Conservation (phyloP, 2,797 vertebrate species). For the Tiaroga cobitis region DNA sequence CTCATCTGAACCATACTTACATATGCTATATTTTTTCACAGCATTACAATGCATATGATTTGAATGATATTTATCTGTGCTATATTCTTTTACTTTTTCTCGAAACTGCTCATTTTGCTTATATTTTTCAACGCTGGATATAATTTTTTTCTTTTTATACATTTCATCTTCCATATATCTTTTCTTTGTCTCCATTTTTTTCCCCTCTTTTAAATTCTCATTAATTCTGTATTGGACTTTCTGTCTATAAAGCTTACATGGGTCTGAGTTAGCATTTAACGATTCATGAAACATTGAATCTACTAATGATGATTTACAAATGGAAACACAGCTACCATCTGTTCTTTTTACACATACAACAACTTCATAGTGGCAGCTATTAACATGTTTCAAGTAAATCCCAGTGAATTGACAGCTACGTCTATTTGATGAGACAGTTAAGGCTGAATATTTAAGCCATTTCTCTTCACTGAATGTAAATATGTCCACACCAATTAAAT, state of each 20-base stretch:
- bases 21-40: too few species aligned
- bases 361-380: slow-evolving; percentile 43
- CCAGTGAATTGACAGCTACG: fast-evolving
- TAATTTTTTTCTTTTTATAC: neutral
- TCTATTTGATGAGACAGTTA: fast-evolving
- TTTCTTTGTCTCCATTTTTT: neutral
- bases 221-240: too few species aligned
- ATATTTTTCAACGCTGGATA: neutral
- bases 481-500: slow-evolving; percentile 34
- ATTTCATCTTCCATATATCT: neutral
- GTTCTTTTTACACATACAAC: slow-evolving; percentile 13
- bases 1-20: too few species aligned
- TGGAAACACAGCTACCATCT: neutral
- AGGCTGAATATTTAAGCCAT: slow-evolving; percentile 26
- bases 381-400: slow-evolving; percentile 38
- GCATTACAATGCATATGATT: too few species aligned
- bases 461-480: slow-evolving; percentile 13
- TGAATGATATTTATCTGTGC: neutral
- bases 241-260: neutral
- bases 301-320: neutral
- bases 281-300: fast-evolving
- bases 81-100: neutral
- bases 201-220: too few species aligned
- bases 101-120: neutral
- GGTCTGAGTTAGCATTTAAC: neutral